Conservation (phyloP, 1,140 invertebrate genomes). For the Diabrotica virgifera region DNA sequence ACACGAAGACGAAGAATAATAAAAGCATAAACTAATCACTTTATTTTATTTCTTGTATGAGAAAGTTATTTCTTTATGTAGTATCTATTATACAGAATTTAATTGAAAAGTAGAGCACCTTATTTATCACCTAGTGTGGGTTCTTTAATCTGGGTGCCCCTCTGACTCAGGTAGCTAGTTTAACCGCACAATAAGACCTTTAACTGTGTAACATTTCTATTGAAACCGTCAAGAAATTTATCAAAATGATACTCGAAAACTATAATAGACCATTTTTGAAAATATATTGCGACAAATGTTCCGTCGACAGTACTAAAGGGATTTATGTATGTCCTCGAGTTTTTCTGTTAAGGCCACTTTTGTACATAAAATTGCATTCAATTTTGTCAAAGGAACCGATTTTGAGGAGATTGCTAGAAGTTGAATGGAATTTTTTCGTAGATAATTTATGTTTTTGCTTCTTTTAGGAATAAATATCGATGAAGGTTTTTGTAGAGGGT, state of each 20-base stretch:
- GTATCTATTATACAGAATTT: too few species aligned
- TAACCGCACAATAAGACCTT: conserved; percentile 18
- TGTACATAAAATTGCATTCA: conserved; percentile 37
- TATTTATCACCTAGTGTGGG: too few species aligned
- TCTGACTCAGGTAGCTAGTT: conserved; percentile 22
- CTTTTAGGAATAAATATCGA: conserved; percentile 8
- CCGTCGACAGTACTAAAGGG: conserved; percentile 38
- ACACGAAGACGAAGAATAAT: too few species aligned
- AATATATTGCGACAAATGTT: conserved; percentile 37
- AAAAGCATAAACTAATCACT: too few species aligned
- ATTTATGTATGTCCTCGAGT: conserved; percentile 35
- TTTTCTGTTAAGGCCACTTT: conserved; percentile 37
- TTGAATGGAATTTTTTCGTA: conserved; percentile 8
- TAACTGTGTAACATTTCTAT: conserved; percentile 24
- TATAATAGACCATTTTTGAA: conserved; percentile 37
- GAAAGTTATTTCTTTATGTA: too few species aligned
- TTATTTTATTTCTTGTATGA: too few species aligned
- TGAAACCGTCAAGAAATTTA: conserved; percentile 28
- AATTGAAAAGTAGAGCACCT: too few species aligned
- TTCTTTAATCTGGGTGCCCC: too few species aligned
- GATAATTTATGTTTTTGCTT: conserved; percentile 16
- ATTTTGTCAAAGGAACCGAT: conserved; percentile 32
- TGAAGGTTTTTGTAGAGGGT: background rate
- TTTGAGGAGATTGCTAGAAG: conserved; percentile 22
- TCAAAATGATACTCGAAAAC: conserved; percentile 40